Percentiles rank a stretch among this genome's conserved stretches.
phyloP scores from a whole-genome alignment of 1,140 invertebrate genomes.

The Helicoverpa armigera region DNA sequence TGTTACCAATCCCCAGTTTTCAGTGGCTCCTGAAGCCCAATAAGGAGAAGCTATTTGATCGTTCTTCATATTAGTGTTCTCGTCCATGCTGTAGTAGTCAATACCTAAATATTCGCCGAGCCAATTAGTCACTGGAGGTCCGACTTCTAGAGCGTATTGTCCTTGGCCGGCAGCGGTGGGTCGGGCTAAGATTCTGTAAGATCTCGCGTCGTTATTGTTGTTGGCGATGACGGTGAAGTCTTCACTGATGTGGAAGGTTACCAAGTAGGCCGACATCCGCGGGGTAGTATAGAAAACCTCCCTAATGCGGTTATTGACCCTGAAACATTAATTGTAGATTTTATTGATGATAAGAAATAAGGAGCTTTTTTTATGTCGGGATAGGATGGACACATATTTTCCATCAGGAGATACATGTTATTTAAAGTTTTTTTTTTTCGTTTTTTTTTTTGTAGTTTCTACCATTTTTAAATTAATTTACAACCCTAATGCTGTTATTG shows the following conservation, averaged over 20 bases:
- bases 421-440: too few species aligned
- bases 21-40: slow-evolving; percentile 90
- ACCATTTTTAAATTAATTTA: too few species aligned
- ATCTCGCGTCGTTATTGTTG: slow-evolving; percentile 74
- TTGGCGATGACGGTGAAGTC: slow-evolving; percentile 90
- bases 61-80: slow-evolving; percentile 80
- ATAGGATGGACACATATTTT: not conserved
- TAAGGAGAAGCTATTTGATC: slow-evolving; percentile 92
- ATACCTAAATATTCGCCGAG: slow-evolving; percentile 78
- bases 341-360: not conserved
- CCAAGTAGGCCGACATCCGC: slow-evolving; percentile 94
- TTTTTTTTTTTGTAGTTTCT: too few species aligned
- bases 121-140: slow-evolving; percentile 78
- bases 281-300: slow-evolving; percentile 90
- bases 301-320: slow-evolving; percentile 67
- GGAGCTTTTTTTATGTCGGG: not conserved
- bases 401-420: too few species aligned
- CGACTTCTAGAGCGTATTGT: slow-evolving; percentile 87
- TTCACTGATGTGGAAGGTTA: slow-evolving; percentile 91
- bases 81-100: slow-evolving; percentile 76
- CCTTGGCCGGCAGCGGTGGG: slow-evolving; percentile 89
- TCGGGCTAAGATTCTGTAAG: slow-evolving; percentile 90
- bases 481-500: too few species aligned
- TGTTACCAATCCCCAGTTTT: slow-evolving; percentile 91
- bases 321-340: slow-evolving; percentile 56